A percentile compares a stretch with the other conserved stretches of the same genome.
These are phyloP conservation scores for Melanotaenia trifasciata DNA, from an alignment of 2,797 vertebrate species.

Conservation along the genomic window DNA sequence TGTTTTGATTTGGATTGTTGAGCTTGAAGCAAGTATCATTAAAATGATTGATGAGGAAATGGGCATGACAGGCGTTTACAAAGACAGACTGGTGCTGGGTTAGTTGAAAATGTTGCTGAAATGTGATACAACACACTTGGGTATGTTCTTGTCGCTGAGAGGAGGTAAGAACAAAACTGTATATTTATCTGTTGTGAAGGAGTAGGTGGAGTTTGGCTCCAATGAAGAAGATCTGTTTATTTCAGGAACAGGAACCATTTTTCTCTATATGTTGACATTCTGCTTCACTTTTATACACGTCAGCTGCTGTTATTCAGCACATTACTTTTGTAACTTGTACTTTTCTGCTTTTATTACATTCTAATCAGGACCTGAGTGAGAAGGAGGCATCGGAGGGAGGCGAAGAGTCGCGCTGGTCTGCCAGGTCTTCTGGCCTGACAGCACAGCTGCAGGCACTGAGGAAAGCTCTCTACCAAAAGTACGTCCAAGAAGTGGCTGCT, in stretches of 20 bases:
- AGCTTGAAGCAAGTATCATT: conserved; percentile 24
- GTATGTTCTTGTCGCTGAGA: conserved; percentile 36
- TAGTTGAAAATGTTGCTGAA: conserved; percentile 33
- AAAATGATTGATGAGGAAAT: conserved; percentile 25
- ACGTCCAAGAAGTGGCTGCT: conserved; percentile 76
- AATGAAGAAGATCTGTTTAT: conserved; percentile 30
- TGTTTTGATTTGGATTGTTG: conserved; percentile 23
- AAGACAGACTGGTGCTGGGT: conserved; percentile 48
- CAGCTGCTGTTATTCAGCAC: neutral
- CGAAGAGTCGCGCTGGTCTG: conserved; percentile 33
- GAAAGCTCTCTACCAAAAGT: conserved; percentile 76
- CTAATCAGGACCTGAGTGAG: conserved; percentile 51
- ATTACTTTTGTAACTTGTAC: neutral
- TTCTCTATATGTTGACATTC: conserved; percentile 15
- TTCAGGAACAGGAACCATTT: conserved; percentile 43
- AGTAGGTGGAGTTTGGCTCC: neutral
- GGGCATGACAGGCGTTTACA: conserved; percentile 52
- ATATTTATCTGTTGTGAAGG: conserved; percentile 60
- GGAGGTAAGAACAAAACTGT: conserved; percentile 39
- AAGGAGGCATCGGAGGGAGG: conserved; percentile 59
- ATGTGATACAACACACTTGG: conserved; percentile 34
- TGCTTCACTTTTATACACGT: neutral
- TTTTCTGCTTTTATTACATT: conserved; percentile 8
- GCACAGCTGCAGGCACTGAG: conserved; percentile 80
- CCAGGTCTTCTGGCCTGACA: conserved; percentile 62